Percentiles rank a stretch among this genome's conserved stretches.
Conservation (phyloP, 2,888 invertebrate species). For the Chrysolina oricalcia region DNA sequence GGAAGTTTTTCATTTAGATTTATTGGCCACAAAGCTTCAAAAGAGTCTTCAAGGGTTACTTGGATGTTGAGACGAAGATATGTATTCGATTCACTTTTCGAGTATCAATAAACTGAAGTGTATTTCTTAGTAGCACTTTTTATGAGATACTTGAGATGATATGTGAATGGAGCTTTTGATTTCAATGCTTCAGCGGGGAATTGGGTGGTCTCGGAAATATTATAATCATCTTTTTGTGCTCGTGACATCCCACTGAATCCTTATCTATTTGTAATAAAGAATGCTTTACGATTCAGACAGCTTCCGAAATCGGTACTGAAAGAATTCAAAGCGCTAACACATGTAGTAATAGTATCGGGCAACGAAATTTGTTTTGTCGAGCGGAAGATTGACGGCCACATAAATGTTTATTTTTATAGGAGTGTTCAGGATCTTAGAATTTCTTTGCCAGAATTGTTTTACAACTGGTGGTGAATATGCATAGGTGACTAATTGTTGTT, state of each 20-base stretch:
- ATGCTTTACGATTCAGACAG: constrained; percentile 24
- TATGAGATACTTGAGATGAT: constrained; percentile 51
- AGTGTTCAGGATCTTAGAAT: not conserved
- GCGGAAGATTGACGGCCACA: constrained; percentile 10
- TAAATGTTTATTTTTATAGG: constrained; percentile 17
- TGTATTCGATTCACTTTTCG: constrained; percentile 47
- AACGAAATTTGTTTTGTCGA: constrained; percentile 26
- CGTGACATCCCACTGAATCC: not conserved
- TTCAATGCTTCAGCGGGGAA: constrained; percentile 41
- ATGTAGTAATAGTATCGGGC: constrained; percentile 25
- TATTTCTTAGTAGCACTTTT: constrained; percentile 47
- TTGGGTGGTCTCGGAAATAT: constrained; percentile 41
- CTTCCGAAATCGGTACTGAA: constrained; percentile 15
- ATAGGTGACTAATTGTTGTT: constrained; percentile 2
- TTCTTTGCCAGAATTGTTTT: constrained; percentile 15
- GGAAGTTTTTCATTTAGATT: constrained; percentile 14
- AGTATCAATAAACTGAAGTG: constrained; percentile 50
- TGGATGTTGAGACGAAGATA: constrained; percentile 36
- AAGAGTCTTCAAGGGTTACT: constrained; percentile 22
- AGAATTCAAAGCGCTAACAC: constrained; percentile 28
- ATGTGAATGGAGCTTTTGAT: constrained; percentile 53
- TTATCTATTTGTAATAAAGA: constrained; percentile 28
- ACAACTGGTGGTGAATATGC: not conserved
- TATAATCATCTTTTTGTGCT: constrained; percentile 23
- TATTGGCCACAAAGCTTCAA: constrained; percentile 24